A percentile compares a stretch with the other conserved stretches of the same genome.
Conservation (phyloP, 2,113 vertebrate genomes). For the Notiomystis cincta region DNA sequence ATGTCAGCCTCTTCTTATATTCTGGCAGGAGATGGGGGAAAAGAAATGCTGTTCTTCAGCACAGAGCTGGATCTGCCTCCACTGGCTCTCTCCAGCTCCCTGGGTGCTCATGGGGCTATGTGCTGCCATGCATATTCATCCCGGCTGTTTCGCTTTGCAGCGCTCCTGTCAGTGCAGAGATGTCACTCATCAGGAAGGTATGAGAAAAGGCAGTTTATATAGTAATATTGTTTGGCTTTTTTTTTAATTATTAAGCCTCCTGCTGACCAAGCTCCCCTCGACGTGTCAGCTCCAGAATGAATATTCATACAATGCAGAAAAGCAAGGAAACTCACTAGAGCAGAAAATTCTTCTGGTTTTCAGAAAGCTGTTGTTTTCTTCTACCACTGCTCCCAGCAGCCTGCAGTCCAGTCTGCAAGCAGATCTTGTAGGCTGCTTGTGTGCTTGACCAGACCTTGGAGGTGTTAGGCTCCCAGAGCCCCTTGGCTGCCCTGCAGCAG, state of each 20-base stretch:
- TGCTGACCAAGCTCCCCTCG: conserved; percentile 26
- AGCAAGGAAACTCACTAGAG: neutral
- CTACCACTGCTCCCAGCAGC: neutral
- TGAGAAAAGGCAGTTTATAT: conserved; percentile 42
- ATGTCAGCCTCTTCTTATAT: conserved; percentile 27
- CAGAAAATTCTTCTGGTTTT: neutral
- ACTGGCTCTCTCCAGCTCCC: neutral
- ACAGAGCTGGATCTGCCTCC: neutral
- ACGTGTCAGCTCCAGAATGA: conserved; percentile 27
- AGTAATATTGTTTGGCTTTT: conserved; percentile 22
- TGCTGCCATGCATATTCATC: conserved; percentile 51
- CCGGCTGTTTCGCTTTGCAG: conserved; percentile 33
- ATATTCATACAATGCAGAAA: conserved; percentile 44
- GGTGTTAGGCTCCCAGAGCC: neutral
- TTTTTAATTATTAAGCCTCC: conserved; percentile 35
- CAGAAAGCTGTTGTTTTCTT: neutral
- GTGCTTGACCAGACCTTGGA: neutral
- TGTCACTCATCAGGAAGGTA: conserved; percentile 54
- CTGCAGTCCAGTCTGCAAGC: neutral
- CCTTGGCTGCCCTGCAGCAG: neutral
- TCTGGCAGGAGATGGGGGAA: conserved; percentile 5
- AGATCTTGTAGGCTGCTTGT: neutral
- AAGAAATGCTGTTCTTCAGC: neutral
- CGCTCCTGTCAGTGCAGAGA: conserved; percentile 34
- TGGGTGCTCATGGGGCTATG: neutral